phyloP scores from a whole-genome alignment of 35 echinoderm and acorn worm genomes.

The Hemicentrotus pulcherrimus region DNA sequence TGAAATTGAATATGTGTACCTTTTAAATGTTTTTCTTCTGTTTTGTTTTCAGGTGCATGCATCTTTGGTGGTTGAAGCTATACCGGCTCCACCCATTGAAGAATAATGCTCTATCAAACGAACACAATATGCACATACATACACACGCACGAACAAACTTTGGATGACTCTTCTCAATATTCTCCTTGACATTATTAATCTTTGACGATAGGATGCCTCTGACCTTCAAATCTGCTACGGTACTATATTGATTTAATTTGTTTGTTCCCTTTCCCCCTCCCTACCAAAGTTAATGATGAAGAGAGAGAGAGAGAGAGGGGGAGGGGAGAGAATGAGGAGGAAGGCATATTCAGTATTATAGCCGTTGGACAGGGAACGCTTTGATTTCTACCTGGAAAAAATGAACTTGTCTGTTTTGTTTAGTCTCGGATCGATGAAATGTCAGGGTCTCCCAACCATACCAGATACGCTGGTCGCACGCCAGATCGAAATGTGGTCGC shows the following conservation, averaged over 20 bases:
- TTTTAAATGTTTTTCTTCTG: too few relatives aligned
- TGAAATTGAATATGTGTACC: too few relatives aligned
- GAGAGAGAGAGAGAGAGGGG: background rate
- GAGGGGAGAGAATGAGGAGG: too few relatives aligned
- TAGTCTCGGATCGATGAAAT: background rate
- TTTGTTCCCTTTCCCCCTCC: background rate
- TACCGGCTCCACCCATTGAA: too few relatives aligned
- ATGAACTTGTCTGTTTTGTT: background rate
- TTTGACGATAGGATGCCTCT: background rate
- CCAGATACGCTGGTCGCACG: background rate
- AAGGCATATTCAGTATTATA: background rate
- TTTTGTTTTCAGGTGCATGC: too few relatives aligned
- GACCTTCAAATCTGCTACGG: conserved; percentile 4
- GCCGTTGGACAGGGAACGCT: background rate
- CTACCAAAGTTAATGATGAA: background rate
- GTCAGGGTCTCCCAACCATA: background rate
- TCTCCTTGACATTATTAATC: background rate
- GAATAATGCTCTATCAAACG: too few relatives aligned
- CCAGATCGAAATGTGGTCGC: background rate
- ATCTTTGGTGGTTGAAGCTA: too few relatives aligned
- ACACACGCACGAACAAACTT: background rate
- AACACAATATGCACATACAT: too few relatives aligned
- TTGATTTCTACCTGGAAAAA: background rate
- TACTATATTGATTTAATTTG: background rate
- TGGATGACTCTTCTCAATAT: background rate